Evolutionary conservation across 64 coral and sea anemone species (phyloP), one percentile per base, ranked within the genome.

Genomic region (Pocillopora verrucosa): DNA sequence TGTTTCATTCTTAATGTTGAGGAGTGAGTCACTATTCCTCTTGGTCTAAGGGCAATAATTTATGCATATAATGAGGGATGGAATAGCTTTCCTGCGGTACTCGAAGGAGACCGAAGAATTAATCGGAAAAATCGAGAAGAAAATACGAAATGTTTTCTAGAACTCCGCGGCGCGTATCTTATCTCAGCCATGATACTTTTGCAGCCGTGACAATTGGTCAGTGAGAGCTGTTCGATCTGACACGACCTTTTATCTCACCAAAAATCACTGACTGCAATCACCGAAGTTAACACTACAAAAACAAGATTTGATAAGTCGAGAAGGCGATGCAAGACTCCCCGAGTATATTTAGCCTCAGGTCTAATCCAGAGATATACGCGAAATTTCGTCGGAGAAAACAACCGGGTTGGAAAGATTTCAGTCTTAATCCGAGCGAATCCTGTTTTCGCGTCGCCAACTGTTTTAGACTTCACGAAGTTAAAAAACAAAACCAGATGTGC

Each of bases 221-320:
- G 41, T 22, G 79, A 82, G 67, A 67, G 51, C 37, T 9, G 56
- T 57, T 85, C 65, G 22, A 11, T 14, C 25, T 85, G 82, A 85
- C 82, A 85, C 24, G 64, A 85, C 45, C 82, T 72, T 37, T 72
- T 85, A 84, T 72, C 63, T 2, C 9, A 11, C 17, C 65, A 36
- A 41, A 72, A 12, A 85, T 85, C 82, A 26, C 65, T 72, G 82
- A 26, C 65, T 72, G 82, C 72, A 65, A 68, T 85, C 16, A 72
- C 38, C 19, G 20, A 25, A 51, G 41, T 51, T 51, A 51, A 70
- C 57, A 56, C 82, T 57, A 85, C 64, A 85, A 70, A 85, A 85
- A 70, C 36, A 72, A 22, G n/a, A 70, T 70, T 70, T 70, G 2
- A 70, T 70, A 20, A 70, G 67, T 70, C n/a, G 22, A 25, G 19